phyloP scores from a whole-genome alignment of 2,888 invertebrate genomes.

The Sabatieria punctata region DNA sequence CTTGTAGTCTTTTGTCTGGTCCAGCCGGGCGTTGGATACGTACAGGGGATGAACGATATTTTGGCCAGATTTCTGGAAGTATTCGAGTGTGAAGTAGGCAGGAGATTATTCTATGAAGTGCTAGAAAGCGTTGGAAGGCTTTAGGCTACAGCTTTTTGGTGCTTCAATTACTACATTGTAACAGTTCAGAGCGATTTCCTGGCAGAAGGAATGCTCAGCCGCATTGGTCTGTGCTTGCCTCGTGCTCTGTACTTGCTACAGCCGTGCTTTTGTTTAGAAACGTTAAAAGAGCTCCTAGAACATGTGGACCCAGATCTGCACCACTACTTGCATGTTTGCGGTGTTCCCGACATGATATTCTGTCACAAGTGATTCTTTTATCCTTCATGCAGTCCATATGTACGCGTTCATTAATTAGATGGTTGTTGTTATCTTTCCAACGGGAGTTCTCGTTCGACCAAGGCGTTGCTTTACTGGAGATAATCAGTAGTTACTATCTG shows the following conservation, averaged over 20 bases:
- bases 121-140: constrained; percentile 6
- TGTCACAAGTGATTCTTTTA: constrained; percentile 28
- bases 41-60: constrained; percentile 35
- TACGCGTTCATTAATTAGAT: constrained; percentile 18
- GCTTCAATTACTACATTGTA: constrained; percentile 30
- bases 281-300: constrained; percentile 24
- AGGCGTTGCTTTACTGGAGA: constrained; percentile 31
- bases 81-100: constrained; percentile 18
- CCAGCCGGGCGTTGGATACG: constrained; percentile 29
- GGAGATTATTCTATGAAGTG: neutral
- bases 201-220: constrained; percentile 30
- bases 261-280: constrained; percentile 14
- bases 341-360: constrained; percentile 29
- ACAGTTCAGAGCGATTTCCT: constrained; percentile 30
- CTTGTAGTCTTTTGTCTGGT: constrained; percentile 30
- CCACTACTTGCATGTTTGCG: constrained; percentile 21
- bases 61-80: constrained; percentile 30
- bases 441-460: constrained; percentile 29
- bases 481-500: constrained; percentile 31
- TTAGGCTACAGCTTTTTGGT: constrained; percentile 34
- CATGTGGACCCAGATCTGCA: constrained; percentile 28
- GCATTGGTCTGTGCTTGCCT: constrained; percentile 23
- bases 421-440: constrained; percentile 33
- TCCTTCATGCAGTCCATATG: neutral
- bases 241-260: neutral